A percentile compares a stretch with the other conserved stretches of the same genome.
Conservation (phyloP, 2,888 invertebrate species). For the Drosophila prolongata region DNA sequence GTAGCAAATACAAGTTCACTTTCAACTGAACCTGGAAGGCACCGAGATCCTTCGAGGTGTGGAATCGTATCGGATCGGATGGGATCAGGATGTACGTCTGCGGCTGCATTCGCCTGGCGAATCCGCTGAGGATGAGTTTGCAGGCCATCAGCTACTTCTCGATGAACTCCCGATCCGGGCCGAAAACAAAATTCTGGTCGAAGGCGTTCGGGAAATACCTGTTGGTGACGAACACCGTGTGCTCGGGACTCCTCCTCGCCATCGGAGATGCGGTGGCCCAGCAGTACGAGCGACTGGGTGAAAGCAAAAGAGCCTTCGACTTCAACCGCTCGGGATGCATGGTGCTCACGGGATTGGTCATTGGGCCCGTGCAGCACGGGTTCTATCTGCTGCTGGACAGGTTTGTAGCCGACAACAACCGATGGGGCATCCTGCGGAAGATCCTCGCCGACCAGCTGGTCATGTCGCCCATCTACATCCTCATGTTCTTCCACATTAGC, state of each 20-base stretch:
- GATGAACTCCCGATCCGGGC: background rate
- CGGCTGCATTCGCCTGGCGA: background rate
- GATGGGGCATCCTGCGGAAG: background rate
- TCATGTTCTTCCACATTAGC: slow-evolving; percentile 23
- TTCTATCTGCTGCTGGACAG: slow-evolving; percentile 28
- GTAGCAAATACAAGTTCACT: background rate
- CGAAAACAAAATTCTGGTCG: slow-evolving; percentile 54
- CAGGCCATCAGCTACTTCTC: background rate
- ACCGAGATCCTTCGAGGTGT: too few species aligned
- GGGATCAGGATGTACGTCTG: slow-evolving; percentile 2
- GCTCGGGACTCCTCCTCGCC: slow-evolving; percentile 90
- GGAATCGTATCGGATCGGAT: background rate
- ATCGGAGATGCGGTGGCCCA: slow-evolving; percentile 93
- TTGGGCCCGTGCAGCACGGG: slow-evolving; percentile 28
- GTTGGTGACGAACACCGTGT: slow-evolving; percentile 90
- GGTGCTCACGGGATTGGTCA: slow-evolving; percentile 26
- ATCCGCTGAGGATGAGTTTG: background rate
- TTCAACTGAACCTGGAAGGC: background rate
- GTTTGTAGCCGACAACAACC: background rate
- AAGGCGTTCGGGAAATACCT: slow-evolving; percentile 89
- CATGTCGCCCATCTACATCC: slow-evolving; percentile 33
- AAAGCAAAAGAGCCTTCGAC: slow-evolving; percentile 7
- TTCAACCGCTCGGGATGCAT: slow-evolving; percentile 10
- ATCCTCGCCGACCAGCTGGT: slow-evolving; percentile 27
- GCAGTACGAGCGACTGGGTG: slow-evolving; percentile 86